Evolutionary conservation across 1,140 invertebrate species (phyloP).

Genomic region (Bombus terrestris): DNA sequence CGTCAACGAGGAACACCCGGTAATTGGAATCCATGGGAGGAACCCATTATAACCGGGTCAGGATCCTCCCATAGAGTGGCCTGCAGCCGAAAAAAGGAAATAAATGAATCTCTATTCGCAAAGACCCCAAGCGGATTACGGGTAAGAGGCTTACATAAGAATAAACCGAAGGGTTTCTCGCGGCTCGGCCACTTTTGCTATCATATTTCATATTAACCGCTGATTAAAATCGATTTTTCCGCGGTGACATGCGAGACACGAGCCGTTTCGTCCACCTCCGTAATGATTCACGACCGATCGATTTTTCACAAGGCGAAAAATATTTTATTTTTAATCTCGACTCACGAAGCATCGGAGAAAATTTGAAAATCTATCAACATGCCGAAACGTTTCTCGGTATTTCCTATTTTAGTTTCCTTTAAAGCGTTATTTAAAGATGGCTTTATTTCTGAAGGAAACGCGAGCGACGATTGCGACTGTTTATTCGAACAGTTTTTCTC

Average conservation of each 20-base stretch:
- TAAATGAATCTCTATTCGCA: constrained; percentile 66
- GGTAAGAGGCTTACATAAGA: constrained; percentile 77
- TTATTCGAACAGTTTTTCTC: too few species aligned
- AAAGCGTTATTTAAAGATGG: too few species aligned
- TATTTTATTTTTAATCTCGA: not conserved
- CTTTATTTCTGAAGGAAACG: too few species aligned
- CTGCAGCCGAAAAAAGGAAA: constrained; percentile 6
- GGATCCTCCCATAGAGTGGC: not conserved
- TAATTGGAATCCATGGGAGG: constrained; percentile 31
- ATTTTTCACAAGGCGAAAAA: not conserved
- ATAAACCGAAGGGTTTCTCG: constrained; percentile 76
- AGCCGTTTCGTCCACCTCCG: constrained; percentile 24
- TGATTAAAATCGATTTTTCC: constrained; percentile 74
- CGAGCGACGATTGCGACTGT: too few species aligned
- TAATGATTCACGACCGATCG: constrained; percentile 3
- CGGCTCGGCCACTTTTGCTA: constrained; percentile 64
- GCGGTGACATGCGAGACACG: constrained; percentile 37
- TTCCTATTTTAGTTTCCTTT: too few species aligned
- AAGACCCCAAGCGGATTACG: constrained; percentile 69
- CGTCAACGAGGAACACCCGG: not conserved
- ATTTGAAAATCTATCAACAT: too few species aligned
- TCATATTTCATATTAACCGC: constrained; percentile 75
- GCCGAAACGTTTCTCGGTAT: too few species aligned
- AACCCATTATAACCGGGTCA: constrained; percentile 19
- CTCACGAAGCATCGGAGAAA: not conserved